Evolutionary conservation across 1,140 invertebrate species (phyloP).

Genomic region (Drosophila yakuba): DNA sequence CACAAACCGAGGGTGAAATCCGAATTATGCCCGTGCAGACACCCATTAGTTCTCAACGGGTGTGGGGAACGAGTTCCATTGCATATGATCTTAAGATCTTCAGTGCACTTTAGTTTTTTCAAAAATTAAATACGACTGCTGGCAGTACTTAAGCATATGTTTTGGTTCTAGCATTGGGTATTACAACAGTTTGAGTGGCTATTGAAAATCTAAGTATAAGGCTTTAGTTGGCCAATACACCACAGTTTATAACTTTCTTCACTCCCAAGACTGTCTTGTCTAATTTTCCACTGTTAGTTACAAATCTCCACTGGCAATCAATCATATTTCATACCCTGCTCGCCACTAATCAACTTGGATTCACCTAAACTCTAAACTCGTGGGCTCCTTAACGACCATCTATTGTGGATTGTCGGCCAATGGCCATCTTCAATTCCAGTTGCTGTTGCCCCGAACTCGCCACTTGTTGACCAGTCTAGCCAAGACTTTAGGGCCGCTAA

Average conservation of each 20-base stretch:
- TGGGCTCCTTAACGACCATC: constrained; percentile 26
- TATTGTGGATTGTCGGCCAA: constrained; percentile 5
- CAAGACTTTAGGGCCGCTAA: constrained; percentile 26
- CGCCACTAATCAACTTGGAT: constrained; percentile 38
- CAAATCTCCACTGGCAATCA: constrained; percentile 16
- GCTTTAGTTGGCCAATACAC: no score
- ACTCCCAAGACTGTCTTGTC: not conserved
- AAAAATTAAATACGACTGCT: not conserved
- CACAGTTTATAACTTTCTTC: not conserved
- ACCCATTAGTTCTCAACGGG: constrained; percentile 21
- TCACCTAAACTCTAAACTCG: constrained; percentile 8
- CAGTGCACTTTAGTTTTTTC: constrained; percentile 16
- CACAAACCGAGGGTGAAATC: constrained; percentile 54
- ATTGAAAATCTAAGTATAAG: not conserved
- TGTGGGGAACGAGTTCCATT: not conserved
- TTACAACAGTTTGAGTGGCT: not conserved
- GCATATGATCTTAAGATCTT: constrained; percentile 3
- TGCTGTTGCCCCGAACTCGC: constrained; percentile 17
- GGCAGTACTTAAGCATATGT: not conserved
- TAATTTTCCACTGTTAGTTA: constrained; percentile 4
- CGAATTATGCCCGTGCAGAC: constrained; percentile 64
- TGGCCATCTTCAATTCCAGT: constrained; percentile 8
- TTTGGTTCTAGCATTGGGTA: not conserved
- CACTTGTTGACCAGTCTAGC: constrained; percentile 28
- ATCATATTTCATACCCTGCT: constrained; percentile 27